Evolutionary conservation across 2,888 invertebrate species (phyloP).

Genomic region (Drosophila setosimentum): DNA sequence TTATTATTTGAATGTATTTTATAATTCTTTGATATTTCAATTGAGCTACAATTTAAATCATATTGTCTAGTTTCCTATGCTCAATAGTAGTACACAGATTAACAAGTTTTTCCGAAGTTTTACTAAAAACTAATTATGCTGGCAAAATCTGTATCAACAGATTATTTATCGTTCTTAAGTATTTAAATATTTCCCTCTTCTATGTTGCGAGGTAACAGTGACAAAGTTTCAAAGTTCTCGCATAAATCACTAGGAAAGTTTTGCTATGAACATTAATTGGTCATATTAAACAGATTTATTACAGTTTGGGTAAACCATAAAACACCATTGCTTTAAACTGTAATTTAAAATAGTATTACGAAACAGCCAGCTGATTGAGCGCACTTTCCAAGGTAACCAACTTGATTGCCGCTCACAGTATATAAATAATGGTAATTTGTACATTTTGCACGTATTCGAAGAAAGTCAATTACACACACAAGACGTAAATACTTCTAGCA

Average conservation of each 20-base stretch:
- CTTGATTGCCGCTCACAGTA: slow-evolving; percentile 39
- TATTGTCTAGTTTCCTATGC: neutral
- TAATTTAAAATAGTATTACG: slow-evolving; percentile 18
- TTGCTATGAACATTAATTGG: slow-evolving; percentile 47
- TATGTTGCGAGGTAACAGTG: slow-evolving; percentile 12
- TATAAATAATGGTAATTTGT: slow-evolving; percentile 29
- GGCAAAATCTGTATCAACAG: neutral
- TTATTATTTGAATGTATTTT: neutral
- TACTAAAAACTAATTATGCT: neutral
- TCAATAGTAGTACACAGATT: neutral
- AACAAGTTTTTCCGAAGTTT: neutral
- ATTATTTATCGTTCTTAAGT: slow-evolving; percentile 1
- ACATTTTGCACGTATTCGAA: slow-evolving; percentile 60
- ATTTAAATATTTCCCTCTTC: slow-evolving; percentile 27
- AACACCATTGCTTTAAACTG: slow-evolving; percentile 34
- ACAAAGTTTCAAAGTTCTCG: slow-evolving; percentile 25
- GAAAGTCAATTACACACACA: slow-evolving; percentile 68
- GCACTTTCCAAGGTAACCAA: slow-evolving; percentile 19
- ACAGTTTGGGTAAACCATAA: slow-evolving; percentile 11
- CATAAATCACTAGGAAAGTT: slow-evolving; percentile 41
- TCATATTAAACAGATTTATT: slow-evolving; percentile 45
- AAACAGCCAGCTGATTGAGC: neutral
- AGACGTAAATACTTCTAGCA: slow-evolving; percentile 44
- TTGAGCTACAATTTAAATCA: neutral
- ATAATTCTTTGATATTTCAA: neutral